Evolutionary conservation across 1,140 invertebrate species (phyloP), one percentile per base, ranked within the genome.

Genomic region (Aleiodes sp.): DNA sequence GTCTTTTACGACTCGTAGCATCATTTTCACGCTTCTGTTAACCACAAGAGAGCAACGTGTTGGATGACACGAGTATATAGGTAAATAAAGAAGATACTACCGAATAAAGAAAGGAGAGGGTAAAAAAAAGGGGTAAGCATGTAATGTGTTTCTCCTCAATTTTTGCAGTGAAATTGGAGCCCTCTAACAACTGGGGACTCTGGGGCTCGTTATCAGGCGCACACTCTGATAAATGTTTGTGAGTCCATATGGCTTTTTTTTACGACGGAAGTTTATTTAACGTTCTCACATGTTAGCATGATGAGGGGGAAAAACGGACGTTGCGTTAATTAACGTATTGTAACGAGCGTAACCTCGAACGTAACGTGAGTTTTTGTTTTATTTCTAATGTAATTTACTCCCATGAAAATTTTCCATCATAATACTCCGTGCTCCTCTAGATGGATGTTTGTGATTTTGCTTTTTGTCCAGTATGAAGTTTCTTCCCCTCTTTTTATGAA

Each of bases 291-390:
- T 41, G 52, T 26, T 35, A 35, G 31, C 16, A 52, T 6, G 26
- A 57, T 35, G 57, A 21, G 37, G 29, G 56, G 56, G 52, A 29
- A 35, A 60, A 60, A 60, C 52, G 56, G 19, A 57, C 41, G 56
- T 46, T 68, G 12, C 57, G 41, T 59, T 68, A 68, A 68, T 68
- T 68, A 68, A 68, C 33, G 31, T 21, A 16, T 16, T 29, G 65
- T 24, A 31, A 14, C 46, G 46, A n/a, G n/a, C n/a, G n/a, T n/a
- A n/a, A 39, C 52, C 33, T 26, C 31, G n/a, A n/a, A 60, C 21
- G 43, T 24, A 35, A 41, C 65, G 65, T 19, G 16, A 46, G 41
- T 46, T 16, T 14, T n/a, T 14, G 16, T 2, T 46, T 19, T 16
- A 46, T 46, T 2, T 46, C 14, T 7, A 19, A n/a, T 46, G 14